These are phyloP conservation scores for Stegastes partitus DNA, from an alignment of 2,113 vertebrate species.

Conservation along the genomic window DNA sequence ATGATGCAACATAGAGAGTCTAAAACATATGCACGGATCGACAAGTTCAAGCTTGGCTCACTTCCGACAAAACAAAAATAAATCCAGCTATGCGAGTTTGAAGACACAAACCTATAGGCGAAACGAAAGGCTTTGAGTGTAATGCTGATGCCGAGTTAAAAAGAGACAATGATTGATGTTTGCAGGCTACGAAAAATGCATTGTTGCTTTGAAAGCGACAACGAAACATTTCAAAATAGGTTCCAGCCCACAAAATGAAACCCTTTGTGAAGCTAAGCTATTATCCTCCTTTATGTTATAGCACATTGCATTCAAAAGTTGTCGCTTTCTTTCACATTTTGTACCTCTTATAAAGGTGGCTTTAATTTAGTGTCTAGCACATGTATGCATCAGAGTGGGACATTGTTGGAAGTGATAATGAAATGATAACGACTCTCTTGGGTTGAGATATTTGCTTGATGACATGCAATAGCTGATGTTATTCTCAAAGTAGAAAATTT, in stretches of 20 bases:
- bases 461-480: too few species aligned
- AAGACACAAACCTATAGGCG: not conserved
- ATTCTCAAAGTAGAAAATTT: not conserved
- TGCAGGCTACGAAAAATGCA: not conserved
- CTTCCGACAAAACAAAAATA: not conserved
- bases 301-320: not conserved
- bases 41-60: not conserved
- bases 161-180: not conserved
- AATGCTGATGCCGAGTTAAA: not conserved
- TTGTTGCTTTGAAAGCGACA: not conserved
- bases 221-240: not conserved
- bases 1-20: slow-evolving; percentile 43
- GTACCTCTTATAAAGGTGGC: not conserved
- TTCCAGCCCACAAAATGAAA: not conserved
- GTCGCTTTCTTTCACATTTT: not conserved
- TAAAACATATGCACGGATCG: not conserved
- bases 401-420: not conserved
- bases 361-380: not conserved
- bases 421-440: not conserved
- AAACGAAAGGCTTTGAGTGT: not conserved
- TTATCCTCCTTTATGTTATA: not conserved
- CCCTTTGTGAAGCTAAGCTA: not conserved
- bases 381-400: not conserved
- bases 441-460: not conserved
- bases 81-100: not conserved